phyloP scores from a whole-genome alignment of 1,140 invertebrate genomes.

The Drosophila mayri region DNA sequence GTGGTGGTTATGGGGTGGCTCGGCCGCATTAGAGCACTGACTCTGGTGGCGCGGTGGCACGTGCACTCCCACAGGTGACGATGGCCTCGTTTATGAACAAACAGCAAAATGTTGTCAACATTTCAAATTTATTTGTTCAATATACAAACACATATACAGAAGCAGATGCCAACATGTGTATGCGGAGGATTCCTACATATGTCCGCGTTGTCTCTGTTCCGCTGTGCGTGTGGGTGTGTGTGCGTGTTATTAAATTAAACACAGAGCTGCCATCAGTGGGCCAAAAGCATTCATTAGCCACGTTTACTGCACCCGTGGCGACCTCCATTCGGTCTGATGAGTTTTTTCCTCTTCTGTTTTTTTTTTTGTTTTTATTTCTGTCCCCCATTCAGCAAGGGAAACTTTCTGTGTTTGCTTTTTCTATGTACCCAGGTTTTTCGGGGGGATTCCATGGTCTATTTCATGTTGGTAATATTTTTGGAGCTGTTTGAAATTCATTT shows the following conservation, averaged over 20 bases:
- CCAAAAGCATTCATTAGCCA: slow-evolving; percentile 83
- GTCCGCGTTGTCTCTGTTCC: slow-evolving; percentile 48
- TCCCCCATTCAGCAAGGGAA: slow-evolving; percentile 46
- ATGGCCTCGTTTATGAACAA: slow-evolving; percentile 83
- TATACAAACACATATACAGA: slow-evolving; percentile 59
- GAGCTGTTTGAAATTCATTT: background rate
- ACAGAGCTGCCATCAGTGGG: slow-evolving; percentile 80
- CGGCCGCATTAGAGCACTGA: slow-evolving; percentile 4
- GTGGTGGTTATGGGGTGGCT: slow-evolving; percentile 7
- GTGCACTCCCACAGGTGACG: slow-evolving; percentile 79
- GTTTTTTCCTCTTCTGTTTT: slow-evolving; percentile 59
- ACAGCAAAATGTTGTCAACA: slow-evolving; percentile 83
- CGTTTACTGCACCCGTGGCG: slow-evolving; percentile 82
- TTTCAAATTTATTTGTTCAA: slow-evolving; percentile 84
- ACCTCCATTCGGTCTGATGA: slow-evolving; percentile 81
- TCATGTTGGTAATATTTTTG: background rate
- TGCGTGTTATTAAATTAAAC: slow-evolving; percentile 83
- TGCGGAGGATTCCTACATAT: slow-evolving; percentile 45
- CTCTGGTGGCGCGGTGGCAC: slow-evolving; percentile 32
- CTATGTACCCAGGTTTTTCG: slow-evolving; percentile 23
- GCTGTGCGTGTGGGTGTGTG: slow-evolving; percentile 29
- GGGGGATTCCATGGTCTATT: background rate
- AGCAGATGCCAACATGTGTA: slow-evolving; percentile 53
- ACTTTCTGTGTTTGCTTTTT: slow-evolving; percentile 65
- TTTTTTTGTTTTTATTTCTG: slow-evolving; percentile 28